These are phyloP conservation scores for Aphelenchoides avenae DNA, from an alignment of 1,140 invertebrate genomes.

Conservation along the genomic window DNA sequence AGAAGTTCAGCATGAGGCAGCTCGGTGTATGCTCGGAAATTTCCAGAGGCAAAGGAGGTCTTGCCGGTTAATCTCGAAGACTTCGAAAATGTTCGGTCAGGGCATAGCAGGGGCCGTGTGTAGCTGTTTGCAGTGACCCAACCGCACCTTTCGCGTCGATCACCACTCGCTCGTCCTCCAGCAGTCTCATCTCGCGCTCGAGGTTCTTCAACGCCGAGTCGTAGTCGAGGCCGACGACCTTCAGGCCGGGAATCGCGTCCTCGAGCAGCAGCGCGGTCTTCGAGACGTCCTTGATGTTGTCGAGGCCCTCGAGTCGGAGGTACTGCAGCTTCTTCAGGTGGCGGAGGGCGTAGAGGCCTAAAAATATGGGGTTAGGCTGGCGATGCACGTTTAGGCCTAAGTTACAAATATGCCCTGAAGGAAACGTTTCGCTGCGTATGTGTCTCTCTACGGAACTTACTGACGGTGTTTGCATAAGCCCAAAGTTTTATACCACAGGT, in stretches of 20 bases:
- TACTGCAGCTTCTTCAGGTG: conserved; percentile 62
- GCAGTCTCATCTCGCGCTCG: conserved; percentile 47
- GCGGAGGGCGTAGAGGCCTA: conserved; percentile 67
- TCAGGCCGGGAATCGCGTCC: conserved; percentile 59
- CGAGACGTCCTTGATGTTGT: conserved; percentile 52
- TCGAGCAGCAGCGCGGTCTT: conserved; percentile 59
- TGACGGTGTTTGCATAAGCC: too few species aligned
- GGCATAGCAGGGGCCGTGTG: not conserved
- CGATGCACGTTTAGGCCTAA: too few species aligned
- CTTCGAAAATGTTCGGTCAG: not conserved
- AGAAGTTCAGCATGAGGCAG: not conserved
- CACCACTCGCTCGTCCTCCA: conserved; percentile 44
- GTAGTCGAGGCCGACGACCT: conserved; percentile 59
- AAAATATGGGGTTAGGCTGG: too few species aligned
- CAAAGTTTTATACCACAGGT: too few species aligned
- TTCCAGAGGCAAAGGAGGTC: too few species aligned
- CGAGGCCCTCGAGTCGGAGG: conserved; percentile 58
- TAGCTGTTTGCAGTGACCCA: not conserved
- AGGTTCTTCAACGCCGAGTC: conserved; percentile 38
- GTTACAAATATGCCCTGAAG: too few species aligned
- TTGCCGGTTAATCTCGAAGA: too few species aligned
- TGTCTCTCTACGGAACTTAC: too few species aligned
- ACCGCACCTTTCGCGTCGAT: conserved; percentile 51
- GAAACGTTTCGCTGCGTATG: too few species aligned
- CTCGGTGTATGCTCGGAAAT: not conserved